Evolutionary conservation across 2,888 invertebrate species (phyloP).

Genomic region (Caenorhabditis panamensis): DNA sequence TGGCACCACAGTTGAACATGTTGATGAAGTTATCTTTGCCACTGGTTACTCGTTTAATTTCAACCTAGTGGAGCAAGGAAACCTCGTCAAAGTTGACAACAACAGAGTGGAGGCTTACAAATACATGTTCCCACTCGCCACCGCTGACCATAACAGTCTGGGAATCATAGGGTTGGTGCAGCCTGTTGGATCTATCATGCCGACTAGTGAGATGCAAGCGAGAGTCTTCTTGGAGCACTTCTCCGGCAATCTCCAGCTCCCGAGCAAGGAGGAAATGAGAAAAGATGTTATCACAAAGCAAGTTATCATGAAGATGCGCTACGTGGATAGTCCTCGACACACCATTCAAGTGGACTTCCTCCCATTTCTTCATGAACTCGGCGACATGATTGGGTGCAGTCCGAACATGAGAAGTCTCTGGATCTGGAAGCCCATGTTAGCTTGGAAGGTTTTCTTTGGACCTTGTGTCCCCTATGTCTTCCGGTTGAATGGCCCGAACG

Average conservation of each 20-base stretch:
- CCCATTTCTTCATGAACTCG: conserved; percentile 82
- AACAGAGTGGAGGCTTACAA: conserved; percentile 81
- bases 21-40: conserved; percentile 62
- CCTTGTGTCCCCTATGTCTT: conserved; percentile 67
- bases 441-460: conserved; percentile 61
- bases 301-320: conserved; percentile 67
- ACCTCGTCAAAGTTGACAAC: conserved; percentile 61
- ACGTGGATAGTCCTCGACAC: conserved; percentile 80
- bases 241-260: conserved; percentile 80
- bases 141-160: conserved; percentile 79
- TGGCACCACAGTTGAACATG: conserved; percentile 65
- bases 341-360: conserved; percentile 82
- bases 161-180: conserved; percentile 82
- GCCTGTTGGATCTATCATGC: conserved; percentile 82
- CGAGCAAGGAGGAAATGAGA: conserved; percentile 80
- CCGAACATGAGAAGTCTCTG: conserved; percentile 81
- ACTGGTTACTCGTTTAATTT: conserved; percentile 70
- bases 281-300: conserved; percentile 80
- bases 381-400: conserved; percentile 81
- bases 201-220: conserved; percentile 83
- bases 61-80: conserved; percentile 59
- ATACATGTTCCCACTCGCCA: conserved; percentile 82
- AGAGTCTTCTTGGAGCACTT: conserved; percentile 74
- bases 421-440: conserved; percentile 69
- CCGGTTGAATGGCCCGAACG: conserved; percentile 81